Evolutionary conservation across 2,113 vertebrate species (phyloP).

Genomic region (Pteronura brasiliensis): DNA sequence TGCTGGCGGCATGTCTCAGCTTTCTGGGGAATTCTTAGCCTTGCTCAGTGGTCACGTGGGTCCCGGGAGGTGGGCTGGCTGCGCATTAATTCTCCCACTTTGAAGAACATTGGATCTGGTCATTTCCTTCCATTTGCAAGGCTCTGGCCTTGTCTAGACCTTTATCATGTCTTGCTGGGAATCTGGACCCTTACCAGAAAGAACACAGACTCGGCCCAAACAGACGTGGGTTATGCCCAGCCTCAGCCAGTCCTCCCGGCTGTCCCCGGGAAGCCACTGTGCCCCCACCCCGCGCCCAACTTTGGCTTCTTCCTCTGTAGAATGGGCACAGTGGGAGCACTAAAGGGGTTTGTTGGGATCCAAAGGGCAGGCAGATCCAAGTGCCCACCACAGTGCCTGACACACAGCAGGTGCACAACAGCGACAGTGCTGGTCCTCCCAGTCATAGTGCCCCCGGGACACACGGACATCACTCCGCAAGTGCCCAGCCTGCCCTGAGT

Average conservation of each 20-base stretch:
- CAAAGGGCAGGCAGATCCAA: neutral
- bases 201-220: neutral
- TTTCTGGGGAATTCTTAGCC: neutral
- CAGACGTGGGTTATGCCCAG: neutral
- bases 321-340: neutral
- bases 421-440: fast-evolving
- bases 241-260: neutral
- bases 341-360: neutral
- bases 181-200: neutral
- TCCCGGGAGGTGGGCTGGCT: neutral
- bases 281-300: too few species aligned
- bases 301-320: neutral
- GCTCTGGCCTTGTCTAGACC: neutral
- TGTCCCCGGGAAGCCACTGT: neutral
- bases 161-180: neutral
- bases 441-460: neutral
- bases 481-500: too few species aligned
- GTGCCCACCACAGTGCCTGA: neutral
- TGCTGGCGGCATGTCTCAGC: fast-evolving
- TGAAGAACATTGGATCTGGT: neutral
- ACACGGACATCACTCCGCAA: fast-evolving
- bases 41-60: neutral
- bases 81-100: neutral
- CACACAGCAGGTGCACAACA: neutral
- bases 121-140: neutral